A percentile compares a stretch with the other conserved stretches of the same genome.
Conservation (phyloP, 2,113 vertebrate species). For the Reinhardtius hippoglossoides region DNA sequence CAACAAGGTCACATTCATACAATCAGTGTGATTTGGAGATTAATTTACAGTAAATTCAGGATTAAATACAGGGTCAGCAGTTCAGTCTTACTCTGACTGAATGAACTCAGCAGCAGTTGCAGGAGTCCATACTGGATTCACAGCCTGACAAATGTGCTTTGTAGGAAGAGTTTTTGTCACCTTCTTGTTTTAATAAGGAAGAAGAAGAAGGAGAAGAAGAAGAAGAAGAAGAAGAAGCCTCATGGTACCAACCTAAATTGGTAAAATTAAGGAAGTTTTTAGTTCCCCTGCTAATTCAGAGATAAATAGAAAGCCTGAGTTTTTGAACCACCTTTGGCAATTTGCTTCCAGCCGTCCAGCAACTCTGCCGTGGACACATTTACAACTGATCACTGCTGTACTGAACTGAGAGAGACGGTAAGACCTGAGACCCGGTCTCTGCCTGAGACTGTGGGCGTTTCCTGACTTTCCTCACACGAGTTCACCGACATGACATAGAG, state of each 20-base stretch:
- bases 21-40: background rate
- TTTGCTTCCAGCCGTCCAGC: slow-evolving; percentile 69
- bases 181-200: slow-evolving; percentile 78
- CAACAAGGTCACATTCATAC: background rate
- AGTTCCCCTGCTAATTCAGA: slow-evolving; percentile 83
- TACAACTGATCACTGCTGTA: slow-evolving; percentile 20
- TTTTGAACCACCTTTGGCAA: slow-evolving; percentile 78
- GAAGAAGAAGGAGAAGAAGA: slow-evolving; percentile 33
- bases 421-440: slow-evolving; percentile 44
- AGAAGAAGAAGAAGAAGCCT: slow-evolving; percentile 74
- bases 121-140: background rate
- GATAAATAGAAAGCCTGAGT: slow-evolving; percentile 80
- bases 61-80: background rate
- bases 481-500: background rate
- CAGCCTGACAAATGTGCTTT: slow-evolving; percentile 20
- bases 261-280: slow-evolving; percentile 85
- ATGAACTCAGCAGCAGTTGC: too few species aligned
- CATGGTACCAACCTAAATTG: slow-evolving; percentile 80
- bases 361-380: slow-evolving; percentile 51
- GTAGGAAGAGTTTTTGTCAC: slow-evolving; percentile 71
- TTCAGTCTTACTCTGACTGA: background rate
- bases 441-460: slow-evolving; percentile 62
- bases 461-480: slow-evolving; percentile 43
- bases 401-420: slow-evolving; percentile 53
- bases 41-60: background rate